phyloP scores from a whole-genome alignment of 2,113 vertebrate genomes.

The Tyrannus savana region DNA sequence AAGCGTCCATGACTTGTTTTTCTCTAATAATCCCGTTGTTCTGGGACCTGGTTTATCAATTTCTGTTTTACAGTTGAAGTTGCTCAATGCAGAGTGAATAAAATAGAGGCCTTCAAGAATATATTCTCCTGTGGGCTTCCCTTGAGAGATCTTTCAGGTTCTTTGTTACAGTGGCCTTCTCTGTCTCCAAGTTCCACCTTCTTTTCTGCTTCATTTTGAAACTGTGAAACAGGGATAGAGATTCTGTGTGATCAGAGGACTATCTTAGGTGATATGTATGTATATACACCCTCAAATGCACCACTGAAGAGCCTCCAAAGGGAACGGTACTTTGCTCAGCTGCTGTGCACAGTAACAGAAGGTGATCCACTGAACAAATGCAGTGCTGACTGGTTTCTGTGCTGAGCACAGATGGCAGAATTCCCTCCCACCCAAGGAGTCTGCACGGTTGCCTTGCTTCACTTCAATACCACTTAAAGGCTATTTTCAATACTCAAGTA shows the following conservation, averaged over 20 bases:
- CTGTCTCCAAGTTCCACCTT: not conserved
- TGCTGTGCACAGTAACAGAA: not conserved
- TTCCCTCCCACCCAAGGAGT: accelerated
- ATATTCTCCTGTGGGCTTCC: not conserved
- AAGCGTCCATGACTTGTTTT: not conserved
- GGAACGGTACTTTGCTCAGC: not conserved
- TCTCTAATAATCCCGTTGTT: not conserved
- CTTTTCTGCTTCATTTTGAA: not conserved
- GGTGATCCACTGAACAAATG: not conserved
- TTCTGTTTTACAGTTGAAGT: not conserved
- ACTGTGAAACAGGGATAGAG: not conserved
- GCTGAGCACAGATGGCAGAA: not conserved
- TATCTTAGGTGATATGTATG: not conserved
- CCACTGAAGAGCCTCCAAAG: not conserved
- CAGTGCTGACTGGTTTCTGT: not conserved
- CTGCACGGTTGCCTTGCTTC: not conserved
- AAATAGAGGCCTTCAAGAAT: not conserved
- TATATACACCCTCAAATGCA: not conserved
- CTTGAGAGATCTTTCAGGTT: not conserved
- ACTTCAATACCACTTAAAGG: not conserved
- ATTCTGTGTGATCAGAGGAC: not conserved
- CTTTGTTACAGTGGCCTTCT: not conserved
- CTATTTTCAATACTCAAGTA: not conserved
- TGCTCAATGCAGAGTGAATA: not conserved
- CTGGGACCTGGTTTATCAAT: not conserved